Conservation (phyloP, 2,113 vertebrate genomes). For the Cettia cetti region DNA sequence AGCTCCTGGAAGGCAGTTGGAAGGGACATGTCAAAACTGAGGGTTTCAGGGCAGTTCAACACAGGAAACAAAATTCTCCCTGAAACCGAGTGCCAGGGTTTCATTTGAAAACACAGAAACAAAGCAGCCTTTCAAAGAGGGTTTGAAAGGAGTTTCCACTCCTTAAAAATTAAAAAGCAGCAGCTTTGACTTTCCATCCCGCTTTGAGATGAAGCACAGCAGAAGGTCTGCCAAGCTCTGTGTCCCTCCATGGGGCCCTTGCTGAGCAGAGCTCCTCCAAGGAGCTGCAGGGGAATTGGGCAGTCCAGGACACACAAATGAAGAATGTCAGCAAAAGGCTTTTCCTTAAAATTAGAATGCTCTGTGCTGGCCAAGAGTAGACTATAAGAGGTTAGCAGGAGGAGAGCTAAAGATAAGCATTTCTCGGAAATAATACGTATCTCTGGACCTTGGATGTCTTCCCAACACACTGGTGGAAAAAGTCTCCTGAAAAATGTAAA, state of each 20-base stretch:
- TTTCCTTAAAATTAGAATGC: neutral
- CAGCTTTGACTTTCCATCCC: slow-evolving; percentile 21
- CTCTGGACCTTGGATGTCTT: neutral
- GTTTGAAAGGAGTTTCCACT: slow-evolving; percentile 33
- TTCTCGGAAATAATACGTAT: neutral
- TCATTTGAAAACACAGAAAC: slow-evolving; percentile 11
- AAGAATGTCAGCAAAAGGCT: neutral
- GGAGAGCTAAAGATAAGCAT: slow-evolving; percentile 12
- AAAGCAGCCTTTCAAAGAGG: slow-evolving; percentile 41
- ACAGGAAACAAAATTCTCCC: neutral
- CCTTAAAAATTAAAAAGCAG: slow-evolving; percentile 8
- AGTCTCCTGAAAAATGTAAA: slow-evolving; percentile 16
- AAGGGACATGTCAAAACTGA: neutral
- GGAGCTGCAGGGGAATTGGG: neutral
- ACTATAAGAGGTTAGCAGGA: neutral
- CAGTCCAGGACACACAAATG: neutral
- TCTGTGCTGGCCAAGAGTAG: neutral
- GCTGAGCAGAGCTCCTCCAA: neutral
- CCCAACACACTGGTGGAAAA: neutral
- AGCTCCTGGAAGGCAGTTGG: neutral
- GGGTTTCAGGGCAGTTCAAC: neutral
- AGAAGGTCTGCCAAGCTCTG: neutral
- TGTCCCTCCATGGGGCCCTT: neutral
- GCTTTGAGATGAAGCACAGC: neutral
- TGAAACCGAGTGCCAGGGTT: neutral